Conservation (phyloP, 92 coral and sea anemone species). For the Palythoa grandis region DNA sequence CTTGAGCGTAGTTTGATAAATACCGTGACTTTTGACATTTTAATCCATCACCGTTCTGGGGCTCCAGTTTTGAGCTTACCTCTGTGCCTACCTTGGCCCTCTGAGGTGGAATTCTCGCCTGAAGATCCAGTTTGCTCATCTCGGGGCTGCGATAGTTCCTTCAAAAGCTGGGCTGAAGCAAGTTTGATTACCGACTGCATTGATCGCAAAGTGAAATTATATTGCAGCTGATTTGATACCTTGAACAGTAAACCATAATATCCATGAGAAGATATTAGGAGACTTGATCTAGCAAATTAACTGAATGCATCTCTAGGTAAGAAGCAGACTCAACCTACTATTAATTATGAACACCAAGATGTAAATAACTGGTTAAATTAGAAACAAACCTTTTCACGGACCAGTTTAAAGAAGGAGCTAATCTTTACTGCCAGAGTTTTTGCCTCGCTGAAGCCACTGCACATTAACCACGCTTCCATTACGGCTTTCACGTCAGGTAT, state of each 20-base stretch:
- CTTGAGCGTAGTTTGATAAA: not conserved
- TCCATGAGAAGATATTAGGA: not conserved
- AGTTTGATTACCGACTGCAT: slow-evolving; percentile 75
- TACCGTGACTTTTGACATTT: no score
- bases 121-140: slow-evolving; percentile 37
- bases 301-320: not conserved
- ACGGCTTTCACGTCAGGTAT: slow-evolving; percentile 77
- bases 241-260: not conserved
- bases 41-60: not conserved
- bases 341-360: not conserved
- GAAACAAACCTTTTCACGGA: slow-evolving; percentile 75
- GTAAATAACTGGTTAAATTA: not conserved
- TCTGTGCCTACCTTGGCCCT: slow-evolving; percentile 1
- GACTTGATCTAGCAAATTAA: not conserved
- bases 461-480: slow-evolving; percentile 79
- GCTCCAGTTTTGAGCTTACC: slow-evolving; percentile 1
- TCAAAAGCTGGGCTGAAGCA: slow-evolving; percentile 76
- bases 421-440: slow-evolving; percentile 83
- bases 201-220: slow-evolving; percentile 78
- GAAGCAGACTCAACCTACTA: no score
- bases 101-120: not conserved
- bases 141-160: slow-evolving; percentile 59
- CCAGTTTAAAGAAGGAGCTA: slow-evolving; percentile 76
- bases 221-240: slow-evolving; percentile 75
- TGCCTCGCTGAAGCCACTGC: slow-evolving; percentile 87